A percentile compares a stretch with the other conserved stretches of the same genome.
Evolutionary conservation across 1,140 invertebrate genomes (phyloP).

Genomic region (Caenorhabditis tropicalis): DNA sequence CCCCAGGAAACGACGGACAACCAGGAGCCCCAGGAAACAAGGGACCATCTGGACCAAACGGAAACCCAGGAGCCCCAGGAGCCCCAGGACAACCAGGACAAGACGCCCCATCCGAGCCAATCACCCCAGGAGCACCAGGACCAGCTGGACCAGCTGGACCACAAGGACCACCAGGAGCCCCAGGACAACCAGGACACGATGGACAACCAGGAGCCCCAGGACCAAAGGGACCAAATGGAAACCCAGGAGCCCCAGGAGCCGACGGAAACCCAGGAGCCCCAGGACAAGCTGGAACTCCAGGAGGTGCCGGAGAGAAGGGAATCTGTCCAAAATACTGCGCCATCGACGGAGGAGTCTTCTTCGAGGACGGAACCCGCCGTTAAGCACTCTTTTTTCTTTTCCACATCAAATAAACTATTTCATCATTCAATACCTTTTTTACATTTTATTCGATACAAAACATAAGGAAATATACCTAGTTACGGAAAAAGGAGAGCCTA

Average conservation of each 20-base stretch:
- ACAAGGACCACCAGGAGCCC: conserved; percentile 47
- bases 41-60: conserved; percentile 50
- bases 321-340: conserved; percentile 70
- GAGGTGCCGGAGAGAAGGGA: conserved; percentile 62
- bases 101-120: conserved; percentile 48
- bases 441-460: background rate
- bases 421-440: background rate
- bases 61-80: conserved; percentile 55
- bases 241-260: conserved; percentile 49
- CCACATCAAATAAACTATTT: background rate
- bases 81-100: conserved; percentile 52
- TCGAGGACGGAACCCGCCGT: conserved; percentile 66
- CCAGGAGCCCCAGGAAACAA: conserved; percentile 51
- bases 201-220: conserved; percentile 51
- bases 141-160: conserved; percentile 37
- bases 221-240: conserved; percentile 55
- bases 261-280: conserved; percentile 48
- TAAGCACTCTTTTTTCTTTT: background rate
- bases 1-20: conserved; percentile 48
- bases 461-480: no score
- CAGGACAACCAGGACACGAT: conserved; percentile 51
- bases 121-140: conserved; percentile 50
- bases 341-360: conserved; percentile 70
- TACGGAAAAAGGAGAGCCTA: background rate
- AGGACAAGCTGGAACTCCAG: conserved; percentile 46